Evolutionary conservation across 2,797 vertebrate species (phyloP).

Genomic region (Anolis apletophallus): DNA sequence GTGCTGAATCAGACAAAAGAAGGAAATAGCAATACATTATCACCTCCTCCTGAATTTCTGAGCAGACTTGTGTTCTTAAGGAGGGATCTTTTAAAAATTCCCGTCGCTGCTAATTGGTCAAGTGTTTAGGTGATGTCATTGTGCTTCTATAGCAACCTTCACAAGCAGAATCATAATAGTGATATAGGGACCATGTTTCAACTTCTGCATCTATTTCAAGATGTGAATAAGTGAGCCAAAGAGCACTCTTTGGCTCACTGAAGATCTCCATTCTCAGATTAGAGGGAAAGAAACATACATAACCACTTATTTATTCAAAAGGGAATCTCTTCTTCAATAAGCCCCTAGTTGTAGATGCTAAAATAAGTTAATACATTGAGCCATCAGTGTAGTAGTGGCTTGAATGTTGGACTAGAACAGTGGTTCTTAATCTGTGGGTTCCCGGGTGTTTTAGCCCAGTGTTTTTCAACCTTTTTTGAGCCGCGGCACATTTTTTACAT

Average conservation of each 20-base stretch:
- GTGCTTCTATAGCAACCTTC: slow-evolving; percentile 55
- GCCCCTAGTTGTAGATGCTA: not conserved
- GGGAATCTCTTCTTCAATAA: not conserved
- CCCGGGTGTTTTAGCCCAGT: too few relatives aligned
- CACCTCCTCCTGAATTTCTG: slow-evolving; percentile 6
- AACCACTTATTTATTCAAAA: slow-evolving; percentile 26
- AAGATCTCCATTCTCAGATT: slow-evolving; percentile 62
- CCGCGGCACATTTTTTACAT: too few relatives aligned
- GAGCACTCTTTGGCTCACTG: slow-evolving; percentile 50
- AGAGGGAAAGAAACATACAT: slow-evolving; percentile 56
- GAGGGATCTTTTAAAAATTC: slow-evolving; percentile 6
- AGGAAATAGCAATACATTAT: not conserved
- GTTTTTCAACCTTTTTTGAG: too few relatives aligned
- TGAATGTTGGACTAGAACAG: too few relatives aligned
- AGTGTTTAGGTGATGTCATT: slow-evolving; percentile 31
- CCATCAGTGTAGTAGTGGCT: too few relatives aligned
- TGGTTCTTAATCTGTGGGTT: too few relatives aligned
- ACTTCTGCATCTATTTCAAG: slow-evolving; percentile 66
- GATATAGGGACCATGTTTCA: slow-evolving; percentile 48
- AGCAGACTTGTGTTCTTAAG: not conserved
- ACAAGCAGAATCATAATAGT: slow-evolving; percentile 48
- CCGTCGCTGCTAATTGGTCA: slow-evolving; percentile 17
- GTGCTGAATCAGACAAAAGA: slow-evolving; percentile 20
- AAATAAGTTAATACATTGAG: not conserved
- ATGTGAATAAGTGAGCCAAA: slow-evolving; percentile 47